phyloP scores from a whole-genome alignment of 92 coral and sea anemone genomes.

The Montipora capitata region DNA sequence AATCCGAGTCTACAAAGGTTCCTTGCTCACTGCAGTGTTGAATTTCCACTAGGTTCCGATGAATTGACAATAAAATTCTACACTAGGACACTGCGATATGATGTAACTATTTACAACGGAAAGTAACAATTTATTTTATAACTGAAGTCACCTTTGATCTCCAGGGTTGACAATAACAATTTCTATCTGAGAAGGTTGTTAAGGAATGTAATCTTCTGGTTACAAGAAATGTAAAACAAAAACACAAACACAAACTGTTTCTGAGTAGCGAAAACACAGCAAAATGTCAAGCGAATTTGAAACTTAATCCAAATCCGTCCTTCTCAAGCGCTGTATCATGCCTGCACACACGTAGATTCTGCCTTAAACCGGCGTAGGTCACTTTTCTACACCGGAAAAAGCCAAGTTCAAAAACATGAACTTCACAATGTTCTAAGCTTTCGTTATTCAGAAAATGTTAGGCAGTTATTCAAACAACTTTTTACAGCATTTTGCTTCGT shows the following conservation, averaged over 20 bases:
- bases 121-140: background rate
- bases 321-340: too few species aligned
- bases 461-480: too few species aligned
- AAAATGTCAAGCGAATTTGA: background rate
- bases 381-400: too few species aligned
- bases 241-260: background rate
- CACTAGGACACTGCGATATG: background rate
- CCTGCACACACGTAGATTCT: too few species aligned
- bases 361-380: too few species aligned
- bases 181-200: constrained; percentile 72
- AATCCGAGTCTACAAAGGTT: too few species aligned
- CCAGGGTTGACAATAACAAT: constrained; percentile 69
- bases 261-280: background rate
- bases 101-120: constrained; percentile 4
- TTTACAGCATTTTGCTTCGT: too few species aligned
- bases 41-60: background rate
- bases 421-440: too few species aligned
- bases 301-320: too few species aligned
- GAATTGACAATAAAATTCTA: background rate
- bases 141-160: constrained; percentile 71
- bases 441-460: too few species aligned
- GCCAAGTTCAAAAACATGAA: too few species aligned
- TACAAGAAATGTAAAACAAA: background rate
- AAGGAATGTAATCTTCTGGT: constrained; percentile 26
- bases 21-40: too few species aligned